These are phyloP conservation scores for Drosophila neocordata DNA, from an alignment of 1,140 invertebrate species.

Conservation along the genomic window DNA sequence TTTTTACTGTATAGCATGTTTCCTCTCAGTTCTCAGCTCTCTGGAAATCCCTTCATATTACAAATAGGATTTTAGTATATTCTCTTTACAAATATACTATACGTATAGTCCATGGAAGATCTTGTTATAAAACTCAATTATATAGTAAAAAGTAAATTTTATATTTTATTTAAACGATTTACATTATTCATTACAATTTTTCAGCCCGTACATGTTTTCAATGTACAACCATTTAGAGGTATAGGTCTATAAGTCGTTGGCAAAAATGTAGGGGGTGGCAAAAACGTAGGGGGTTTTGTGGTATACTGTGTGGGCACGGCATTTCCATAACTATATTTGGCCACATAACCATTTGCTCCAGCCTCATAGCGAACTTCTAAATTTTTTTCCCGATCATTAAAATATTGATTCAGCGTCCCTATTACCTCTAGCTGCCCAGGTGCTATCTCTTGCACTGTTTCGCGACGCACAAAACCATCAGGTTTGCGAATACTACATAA, in stretches of 20 bases:
- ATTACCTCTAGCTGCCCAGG: slow-evolving; percentile 35
- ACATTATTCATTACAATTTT: background rate
- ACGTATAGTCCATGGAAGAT: too few species aligned
- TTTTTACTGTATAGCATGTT: too few species aligned
- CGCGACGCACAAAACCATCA: slow-evolving; percentile 25
- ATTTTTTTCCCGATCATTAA: slow-evolving; percentile 15
- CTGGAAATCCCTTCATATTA: too few species aligned
- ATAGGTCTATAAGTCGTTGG: background rate
- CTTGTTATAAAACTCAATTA: too few species aligned
- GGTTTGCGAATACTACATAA: slow-evolving; percentile 33
- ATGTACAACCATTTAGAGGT: background rate
- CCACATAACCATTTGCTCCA: slow-evolving; percentile 45
- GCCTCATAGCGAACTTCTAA: slow-evolving; percentile 40
- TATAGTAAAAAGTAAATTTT: too few species aligned
- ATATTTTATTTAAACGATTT: too few species aligned
- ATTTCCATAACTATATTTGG: slow-evolving; percentile 45
- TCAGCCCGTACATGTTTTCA: background rate
- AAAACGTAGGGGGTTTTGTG: background rate
- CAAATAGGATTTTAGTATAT: too few species aligned
- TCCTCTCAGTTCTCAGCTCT: too few species aligned
- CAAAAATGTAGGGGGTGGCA: background rate
- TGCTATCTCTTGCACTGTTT: slow-evolving; percentile 36
- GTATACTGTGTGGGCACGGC: background rate
- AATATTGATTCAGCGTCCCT: slow-evolving; percentile 30
- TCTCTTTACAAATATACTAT: too few species aligned